Evolutionary conservation across 2,888 invertebrate genomes (phyloP).

Genomic region (Chamaedrilus cognettii): DNA sequence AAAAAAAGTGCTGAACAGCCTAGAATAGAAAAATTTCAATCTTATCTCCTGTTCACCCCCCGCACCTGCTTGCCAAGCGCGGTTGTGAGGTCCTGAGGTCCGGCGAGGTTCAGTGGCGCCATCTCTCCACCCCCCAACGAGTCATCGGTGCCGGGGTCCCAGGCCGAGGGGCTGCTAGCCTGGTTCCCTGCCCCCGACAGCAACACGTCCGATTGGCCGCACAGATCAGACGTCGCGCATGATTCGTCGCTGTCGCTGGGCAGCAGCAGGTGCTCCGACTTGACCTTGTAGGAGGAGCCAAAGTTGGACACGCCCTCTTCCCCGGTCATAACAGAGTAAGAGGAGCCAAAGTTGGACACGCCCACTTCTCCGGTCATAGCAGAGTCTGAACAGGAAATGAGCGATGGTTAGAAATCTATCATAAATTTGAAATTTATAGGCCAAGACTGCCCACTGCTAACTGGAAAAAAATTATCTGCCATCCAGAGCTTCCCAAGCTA

Average conservation of each 20-base stretch:
- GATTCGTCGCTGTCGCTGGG: constrained; percentile 16
- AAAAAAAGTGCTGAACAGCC: too few relatives aligned
- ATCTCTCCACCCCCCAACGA: constrained; percentile 11
- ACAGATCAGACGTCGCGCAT: background rate
- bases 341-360: background rate
- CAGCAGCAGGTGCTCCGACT: background rate
- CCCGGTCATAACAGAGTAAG: background rate
- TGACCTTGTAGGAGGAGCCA: background rate
- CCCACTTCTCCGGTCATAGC: background rate
- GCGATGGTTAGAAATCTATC: too few relatives aligned
- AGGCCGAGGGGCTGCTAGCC: background rate
- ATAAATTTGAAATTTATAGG: too few relatives aligned
- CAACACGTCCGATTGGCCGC: constrained; percentile 3
- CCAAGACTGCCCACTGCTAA: too few relatives aligned
- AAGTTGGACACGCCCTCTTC: background rate
- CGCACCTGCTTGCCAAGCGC: constrained; percentile 16
- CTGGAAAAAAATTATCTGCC: too few relatives aligned
- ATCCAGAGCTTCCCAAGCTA: too few relatives aligned
- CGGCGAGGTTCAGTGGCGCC: constrained; percentile 26
- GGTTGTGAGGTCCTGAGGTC: constrained; percentile 29
- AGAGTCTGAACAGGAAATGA: background rate
- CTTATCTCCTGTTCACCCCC: background rate
- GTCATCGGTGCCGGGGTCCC: constrained; percentile 9
- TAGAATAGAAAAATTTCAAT: background rate
- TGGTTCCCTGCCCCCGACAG: background rate